Evolutionary conservation across 1,140 invertebrate species (phyloP).

Genomic region (Conopomorpha cramerella): DNA sequence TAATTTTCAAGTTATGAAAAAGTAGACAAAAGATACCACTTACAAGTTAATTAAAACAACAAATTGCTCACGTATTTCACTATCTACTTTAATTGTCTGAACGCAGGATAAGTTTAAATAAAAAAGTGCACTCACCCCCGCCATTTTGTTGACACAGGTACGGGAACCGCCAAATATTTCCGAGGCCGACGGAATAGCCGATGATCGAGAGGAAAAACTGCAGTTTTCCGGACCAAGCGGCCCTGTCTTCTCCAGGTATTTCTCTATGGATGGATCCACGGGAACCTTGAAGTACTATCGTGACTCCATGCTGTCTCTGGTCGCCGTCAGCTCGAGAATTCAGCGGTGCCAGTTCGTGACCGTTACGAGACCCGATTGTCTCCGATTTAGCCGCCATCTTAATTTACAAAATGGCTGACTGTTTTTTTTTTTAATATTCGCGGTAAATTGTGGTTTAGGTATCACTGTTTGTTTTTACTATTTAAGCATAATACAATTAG

Average conservation of each 20-base stretch:
- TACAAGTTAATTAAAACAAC: too few species aligned
- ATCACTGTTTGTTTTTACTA: too few species aligned
- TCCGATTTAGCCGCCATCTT: constrained; percentile 56
- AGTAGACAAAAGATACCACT: too few species aligned
- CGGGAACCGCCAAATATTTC: constrained; percentile 95
- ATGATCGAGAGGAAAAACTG: constrained; percentile 92
- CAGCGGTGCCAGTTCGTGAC: constrained; percentile 78
- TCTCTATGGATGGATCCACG: constrained; percentile 45
- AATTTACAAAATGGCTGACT: too few species aligned
- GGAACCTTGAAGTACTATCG: constrained; percentile 63
- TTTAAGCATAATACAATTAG: too few species aligned
- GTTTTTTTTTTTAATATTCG: constrained; percentile 6
- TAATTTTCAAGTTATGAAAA: too few species aligned
- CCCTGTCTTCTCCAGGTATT: constrained; percentile 65
- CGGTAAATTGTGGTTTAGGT: too few species aligned
- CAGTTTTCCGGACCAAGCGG: constrained; percentile 82
- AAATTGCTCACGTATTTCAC: too few species aligned
- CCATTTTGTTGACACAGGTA: constrained; percentile 94
- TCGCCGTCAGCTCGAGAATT: constrained; percentile 66
- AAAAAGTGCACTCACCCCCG: constrained; percentile 72
- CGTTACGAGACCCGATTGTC: constrained; percentile 64
- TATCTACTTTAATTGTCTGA: neutral
- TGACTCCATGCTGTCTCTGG: constrained; percentile 66
- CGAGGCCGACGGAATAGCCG: constrained; percentile 87
- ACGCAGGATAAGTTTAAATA: neutral